phyloP scores from a whole-genome alignment of 2,797 vertebrate species.

The Emydoidea blandingii region DNA sequence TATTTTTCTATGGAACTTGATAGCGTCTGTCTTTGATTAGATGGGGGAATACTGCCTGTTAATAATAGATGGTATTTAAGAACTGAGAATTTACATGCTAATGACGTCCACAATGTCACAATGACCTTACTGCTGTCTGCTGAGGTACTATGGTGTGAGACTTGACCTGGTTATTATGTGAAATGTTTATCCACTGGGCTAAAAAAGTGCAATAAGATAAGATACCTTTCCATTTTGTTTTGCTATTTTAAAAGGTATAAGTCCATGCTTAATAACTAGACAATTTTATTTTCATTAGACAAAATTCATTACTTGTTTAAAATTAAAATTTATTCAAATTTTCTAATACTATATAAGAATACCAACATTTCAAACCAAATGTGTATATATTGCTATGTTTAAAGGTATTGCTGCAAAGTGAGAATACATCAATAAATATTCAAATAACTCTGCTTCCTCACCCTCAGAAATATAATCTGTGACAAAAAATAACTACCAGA shows the following conservation, averaged over 20 bases:
- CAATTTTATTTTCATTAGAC: neutral
- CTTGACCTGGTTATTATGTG: slow-evolving; percentile 30
- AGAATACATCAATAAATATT: neutral
- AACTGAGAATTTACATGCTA: slow-evolving; percentile 51
- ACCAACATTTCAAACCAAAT: neutral
- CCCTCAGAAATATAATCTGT: too few species aligned
- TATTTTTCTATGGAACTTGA: slow-evolving; percentile 48
- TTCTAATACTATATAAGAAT: neutral
- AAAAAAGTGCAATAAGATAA: neutral
- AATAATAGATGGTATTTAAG: slow-evolving; percentile 69
- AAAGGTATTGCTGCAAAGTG: neutral
- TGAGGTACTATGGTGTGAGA: neutral
- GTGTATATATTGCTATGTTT: neutral
- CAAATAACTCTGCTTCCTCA: neutral
- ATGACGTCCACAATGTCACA: neutral
- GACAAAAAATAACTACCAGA: too few species aligned
- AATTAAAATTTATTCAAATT: neutral
- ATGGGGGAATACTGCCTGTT: slow-evolving; percentile 53
- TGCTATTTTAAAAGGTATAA: neutral
- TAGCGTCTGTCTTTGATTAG: slow-evolving; percentile 68
- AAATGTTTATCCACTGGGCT: slow-evolving; percentile 23
- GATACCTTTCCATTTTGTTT: neutral
- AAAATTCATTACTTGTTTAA: neutral
- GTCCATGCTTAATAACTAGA: neutral
- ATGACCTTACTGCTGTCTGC: slow-evolving; percentile 6